Conservation (phyloP, 30 jellyfish, hydroid and myxozoan genomes). For the Turritopsis dohrnii region DNA sequence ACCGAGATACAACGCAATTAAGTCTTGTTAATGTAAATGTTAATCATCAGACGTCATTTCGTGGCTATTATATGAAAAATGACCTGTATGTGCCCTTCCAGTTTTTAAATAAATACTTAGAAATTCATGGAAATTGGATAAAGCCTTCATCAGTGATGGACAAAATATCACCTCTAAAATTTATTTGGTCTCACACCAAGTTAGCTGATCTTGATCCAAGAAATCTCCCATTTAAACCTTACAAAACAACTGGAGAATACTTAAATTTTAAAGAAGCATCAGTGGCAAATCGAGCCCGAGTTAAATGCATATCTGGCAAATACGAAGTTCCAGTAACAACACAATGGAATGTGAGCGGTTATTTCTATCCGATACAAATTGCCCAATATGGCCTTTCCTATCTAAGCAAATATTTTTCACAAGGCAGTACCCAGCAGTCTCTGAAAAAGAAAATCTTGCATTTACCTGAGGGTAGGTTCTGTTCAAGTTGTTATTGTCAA, state of each 20-base stretch:
- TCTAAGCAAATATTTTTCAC: constrained; percentile 8
- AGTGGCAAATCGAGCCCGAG: constrained; percentile 62
- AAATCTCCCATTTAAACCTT: constrained; percentile 11
- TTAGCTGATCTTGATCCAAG: constrained; percentile 6
- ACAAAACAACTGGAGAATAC: constrained; percentile 34
- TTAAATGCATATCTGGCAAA: constrained; percentile 59
- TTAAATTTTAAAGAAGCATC: constrained; percentile 30
- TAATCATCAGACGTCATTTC: constrained; percentile 18
- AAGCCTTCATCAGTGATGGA: constrained; percentile 12
- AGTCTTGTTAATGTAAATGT: constrained; percentile 32
- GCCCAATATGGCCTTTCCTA: constrained; percentile 95
- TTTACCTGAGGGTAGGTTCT: background rate
- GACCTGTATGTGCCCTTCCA: constrained; percentile 63
- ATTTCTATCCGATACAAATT: constrained; percentile 83
- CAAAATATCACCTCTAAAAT: constrained; percentile 15
- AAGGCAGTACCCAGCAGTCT: background rate
- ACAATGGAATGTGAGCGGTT: constrained; percentile 87
- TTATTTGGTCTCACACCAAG: constrained; percentile 21
- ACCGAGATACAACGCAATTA: background rate
- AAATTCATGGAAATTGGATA: constrained; percentile 39
- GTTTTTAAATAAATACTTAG: constrained; percentile 39
- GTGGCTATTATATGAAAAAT: constrained; percentile 17
- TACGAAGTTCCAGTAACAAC: constrained; percentile 85
- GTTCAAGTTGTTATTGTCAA: background rate
- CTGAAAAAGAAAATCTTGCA: background rate